phyloP scores from a whole-genome alignment of 2,113 vertebrate species.

The Brachirus orientalis region DNA sequence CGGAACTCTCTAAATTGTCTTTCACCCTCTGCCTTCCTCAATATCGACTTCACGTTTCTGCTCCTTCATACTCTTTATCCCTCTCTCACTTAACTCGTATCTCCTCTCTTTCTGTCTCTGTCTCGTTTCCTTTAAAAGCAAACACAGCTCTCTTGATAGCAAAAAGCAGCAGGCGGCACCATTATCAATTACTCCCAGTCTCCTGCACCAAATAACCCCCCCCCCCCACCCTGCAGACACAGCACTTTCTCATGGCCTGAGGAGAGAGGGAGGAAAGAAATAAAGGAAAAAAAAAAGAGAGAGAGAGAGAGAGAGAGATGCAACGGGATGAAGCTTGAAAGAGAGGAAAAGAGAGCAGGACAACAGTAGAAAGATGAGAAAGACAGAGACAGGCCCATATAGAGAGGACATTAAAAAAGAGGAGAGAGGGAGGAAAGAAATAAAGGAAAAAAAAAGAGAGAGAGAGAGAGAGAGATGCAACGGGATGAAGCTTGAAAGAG shows the following conservation, averaged over 20 bases:
- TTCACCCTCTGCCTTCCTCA: not conserved
- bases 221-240: conserved; percentile 56
- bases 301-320: conserved; percentile 7
- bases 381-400: conserved; percentile 1
- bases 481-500: not conserved
- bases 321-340: not conserved
- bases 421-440: conserved; percentile 5
- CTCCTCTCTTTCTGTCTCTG: conserved; percentile 25
- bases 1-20: not conserved
- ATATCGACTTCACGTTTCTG: not conserved
- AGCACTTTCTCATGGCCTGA: conserved; percentile 67
- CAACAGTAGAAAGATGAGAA: not conserved
- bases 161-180: conserved; percentile 53
- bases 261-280: conserved; percentile 6
- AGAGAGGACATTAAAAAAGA: not conserved
- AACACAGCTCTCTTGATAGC: conserved; percentile 69
- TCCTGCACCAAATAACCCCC: conserved; percentile 67
- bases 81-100: conserved; percentile 3
- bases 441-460: conserved; percentile 12
- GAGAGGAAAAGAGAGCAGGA: not conserved
- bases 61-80: not conserved
- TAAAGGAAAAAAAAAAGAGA: conserved; percentile 6
- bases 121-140: conserved; percentile 55
- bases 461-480: not conserved
- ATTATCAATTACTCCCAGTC: conserved; percentile 72